Percentiles rank a stretch among this genome's conserved stretches.
These are phyloP conservation scores for Eustalomyia histrio DNA, from an alignment of 2,888 invertebrate species.

Conservation along the genomic window DNA sequence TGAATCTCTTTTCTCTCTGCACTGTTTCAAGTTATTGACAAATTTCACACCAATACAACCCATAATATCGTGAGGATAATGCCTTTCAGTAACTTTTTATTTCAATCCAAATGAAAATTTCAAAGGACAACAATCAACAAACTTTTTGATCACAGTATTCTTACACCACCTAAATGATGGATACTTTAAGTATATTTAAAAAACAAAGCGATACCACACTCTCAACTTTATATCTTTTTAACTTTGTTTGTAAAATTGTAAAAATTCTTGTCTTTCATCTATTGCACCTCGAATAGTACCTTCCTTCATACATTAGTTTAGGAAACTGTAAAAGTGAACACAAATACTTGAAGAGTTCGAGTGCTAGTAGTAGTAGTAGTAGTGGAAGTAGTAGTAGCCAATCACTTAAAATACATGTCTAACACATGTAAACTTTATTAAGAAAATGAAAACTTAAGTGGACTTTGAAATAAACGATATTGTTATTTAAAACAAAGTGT, in stretches of 20 bases:
- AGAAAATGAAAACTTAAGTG: slow-evolving; percentile 43
- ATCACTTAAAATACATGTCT: slow-evolving; percentile 47
- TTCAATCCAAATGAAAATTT: no score
- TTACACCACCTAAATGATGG: slow-evolving; percentile 13
- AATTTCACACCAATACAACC: no score
- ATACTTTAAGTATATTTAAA: slow-evolving; percentile 25
- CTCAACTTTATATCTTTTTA: slow-evolving; percentile 19
- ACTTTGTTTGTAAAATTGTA: slow-evolving; percentile 5
- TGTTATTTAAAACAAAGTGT: slow-evolving; percentile 24
- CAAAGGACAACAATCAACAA: no score
- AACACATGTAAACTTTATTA: slow-evolving; percentile 48
- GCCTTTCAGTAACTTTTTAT: no score
- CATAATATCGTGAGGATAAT: no score
- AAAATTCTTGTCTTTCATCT: slow-evolving; percentile 3
- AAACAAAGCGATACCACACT: background rate
- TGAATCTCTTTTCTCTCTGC: no score
- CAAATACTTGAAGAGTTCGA: slow-evolving; percentile 1
- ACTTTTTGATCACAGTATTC: background rate
- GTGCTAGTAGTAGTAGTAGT: background rate
- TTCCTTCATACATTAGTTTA: background rate
- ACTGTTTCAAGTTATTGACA: no score
- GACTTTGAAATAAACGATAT: slow-evolving; percentile 26
- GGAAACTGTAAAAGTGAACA: slow-evolving; percentile 2
- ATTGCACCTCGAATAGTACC: background rate
- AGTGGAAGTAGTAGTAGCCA: slow-evolving; percentile 31